Evolutionary conservation across 2,113 vertebrate species (phyloP), one percentile per base, ranked within the genome.

Genomic region (Chrysemys picta): DNA sequence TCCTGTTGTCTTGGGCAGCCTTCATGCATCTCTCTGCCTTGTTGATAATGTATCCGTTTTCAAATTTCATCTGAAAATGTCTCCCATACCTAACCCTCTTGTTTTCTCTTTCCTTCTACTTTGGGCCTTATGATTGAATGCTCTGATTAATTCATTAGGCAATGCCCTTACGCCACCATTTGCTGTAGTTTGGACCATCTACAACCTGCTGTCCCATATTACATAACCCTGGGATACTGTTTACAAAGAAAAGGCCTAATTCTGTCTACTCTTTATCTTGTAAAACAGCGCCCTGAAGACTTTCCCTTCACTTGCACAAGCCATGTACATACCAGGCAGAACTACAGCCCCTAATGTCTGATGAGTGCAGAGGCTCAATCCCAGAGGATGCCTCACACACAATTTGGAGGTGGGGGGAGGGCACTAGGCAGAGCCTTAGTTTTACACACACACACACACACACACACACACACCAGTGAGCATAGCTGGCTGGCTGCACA

Each of bases 61-160:
- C 35, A 84, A 59, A 56, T 49, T 88, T 90, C 24, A 65, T 35
- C 72, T 84, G 75, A 45, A 94, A 96, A 93, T 4, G 53, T 72
- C 80, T 90, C 80, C 81, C 91, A 87, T 80, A 4, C 8, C 56
- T 50, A 88, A 91, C 49, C 25, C 12, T 50, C 87, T 81, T 87
- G 22, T 93, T 94, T 53, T 94, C 65, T 88, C 94, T 27, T 12
- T 47, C 49, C 42, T 87, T 52, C 21, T 87, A 82, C 62, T 91
- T 85, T 80, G 8, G 10, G 9, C 52, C 50, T 59, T 82, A 38
- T 57, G 79, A 91, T 16, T 87, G 42, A 87, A 89, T 9, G 80
- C 0, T 0, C 38, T 82, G 52, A 75, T 75, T 91, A 86, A 82
- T 86, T 59, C 35, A 75, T 56, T 49, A 42, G 1, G 45, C 59